Evolutionary conservation across 2,888 invertebrate species (phyloP), one percentile per base, ranked within the genome.

Genomic region (Napeogenes sylphis): DNA sequence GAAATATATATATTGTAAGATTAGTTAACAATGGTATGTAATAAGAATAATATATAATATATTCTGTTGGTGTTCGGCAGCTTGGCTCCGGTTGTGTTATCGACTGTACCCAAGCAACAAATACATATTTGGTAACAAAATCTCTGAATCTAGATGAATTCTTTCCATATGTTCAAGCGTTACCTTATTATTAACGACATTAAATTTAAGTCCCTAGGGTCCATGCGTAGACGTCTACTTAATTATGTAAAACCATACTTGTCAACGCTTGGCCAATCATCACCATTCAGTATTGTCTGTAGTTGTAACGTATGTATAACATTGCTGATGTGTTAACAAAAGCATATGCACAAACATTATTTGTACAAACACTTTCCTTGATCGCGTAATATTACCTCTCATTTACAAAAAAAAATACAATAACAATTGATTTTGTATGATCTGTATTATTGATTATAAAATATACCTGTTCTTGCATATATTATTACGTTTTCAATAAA

Each of bases 121-220:
- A 21, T 21, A 21, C 21, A 35, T 35, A 35, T 35, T 4, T 35
- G 35, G 35, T 6, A 2, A 35, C 35, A 35, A 35, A 2, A 35
- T 35, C 21, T 1, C 21, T n/a, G n/a, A n/a, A 21, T 21, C 21
- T 21, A 1, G 3, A 35, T 5, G 6, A 4, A 2, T 35, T 35
- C 4, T 35, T 35, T 35, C 6, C 4, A 42, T 10, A 42, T 42
- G 42, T 42, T 42, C 42, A 42, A 42, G 42, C 8, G 2, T 42
- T 42, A 42, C 42, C 10, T 42, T 10, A 10, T 42, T 42, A 6
- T 42, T 42, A 42, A 42, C 42, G 38, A 10, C 42, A 59, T 53
- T 69, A 70, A 64, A 64, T 65, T 71, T 79, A 80, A 81, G 75
- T 77, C 79, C 71, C 75, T 82, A 80, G 82, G 82, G 82, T 82